Percentiles rank a stretch among this genome's conserved stretches.
Conservation (phyloP, 2,113 vertebrate genomes). For the Physeter macrocephalus region DNA sequence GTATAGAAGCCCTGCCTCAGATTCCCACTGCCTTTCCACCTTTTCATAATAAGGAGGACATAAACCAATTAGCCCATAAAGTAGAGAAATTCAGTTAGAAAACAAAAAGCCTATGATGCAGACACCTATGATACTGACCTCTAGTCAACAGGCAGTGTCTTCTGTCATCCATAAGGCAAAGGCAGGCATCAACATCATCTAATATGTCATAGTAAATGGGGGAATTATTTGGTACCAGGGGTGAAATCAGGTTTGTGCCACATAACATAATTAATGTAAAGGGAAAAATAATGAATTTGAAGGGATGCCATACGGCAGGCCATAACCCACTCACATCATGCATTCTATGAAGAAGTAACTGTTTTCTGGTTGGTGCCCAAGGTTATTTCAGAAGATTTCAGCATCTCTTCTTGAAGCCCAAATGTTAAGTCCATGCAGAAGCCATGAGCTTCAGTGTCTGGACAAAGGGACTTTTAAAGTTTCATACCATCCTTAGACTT, state of each 20-base stretch:
- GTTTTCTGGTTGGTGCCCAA: background rate
- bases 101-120: background rate
- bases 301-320: background rate
- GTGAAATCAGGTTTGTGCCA: background rate
- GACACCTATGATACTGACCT: background rate
- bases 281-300: background rate
- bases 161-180: background rate
- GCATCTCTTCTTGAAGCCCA: constrained; percentile 31
- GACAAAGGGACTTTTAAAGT: constrained; percentile 72
- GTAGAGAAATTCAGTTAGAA: background rate
- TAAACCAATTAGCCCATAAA: background rate
- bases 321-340: background rate
- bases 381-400: constrained; percentile 33
- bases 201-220: background rate
- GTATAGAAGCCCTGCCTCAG: background rate
- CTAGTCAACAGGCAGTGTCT: background rate
- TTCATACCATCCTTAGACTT: constrained; percentile 64
- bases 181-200: background rate
- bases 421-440: constrained; percentile 42
- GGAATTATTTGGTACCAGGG: background rate
- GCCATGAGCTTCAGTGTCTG: constrained; percentile 31
- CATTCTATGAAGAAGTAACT: background rate
- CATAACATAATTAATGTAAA: constrained; percentile 17
- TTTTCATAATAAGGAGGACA: background rate
- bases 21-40: background rate